These are phyloP conservation scores for Cryptoblepharus egeriae DNA, from an alignment of 2,797 vertebrate species.

Conservation along the genomic window DNA sequence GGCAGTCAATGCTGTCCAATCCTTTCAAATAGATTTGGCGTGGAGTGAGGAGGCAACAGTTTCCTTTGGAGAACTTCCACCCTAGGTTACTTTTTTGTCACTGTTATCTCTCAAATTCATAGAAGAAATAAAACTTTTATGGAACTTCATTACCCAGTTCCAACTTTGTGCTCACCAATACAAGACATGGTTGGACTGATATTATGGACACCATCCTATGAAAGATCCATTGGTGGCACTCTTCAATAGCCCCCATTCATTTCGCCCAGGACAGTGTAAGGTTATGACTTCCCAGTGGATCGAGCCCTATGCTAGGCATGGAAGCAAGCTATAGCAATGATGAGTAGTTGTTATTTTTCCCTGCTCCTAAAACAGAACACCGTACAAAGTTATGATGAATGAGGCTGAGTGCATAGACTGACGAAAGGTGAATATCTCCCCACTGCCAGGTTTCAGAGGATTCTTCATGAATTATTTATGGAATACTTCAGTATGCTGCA, in stretches of 20 bases:
- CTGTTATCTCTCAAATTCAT: neutral
- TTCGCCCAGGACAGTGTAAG: neutral
- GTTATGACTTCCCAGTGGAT: neutral
- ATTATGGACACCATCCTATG: constrained; percentile 27
- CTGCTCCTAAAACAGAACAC: constrained; percentile 17
- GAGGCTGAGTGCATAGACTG: constrained; percentile 28
- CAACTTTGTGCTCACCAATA: constrained; percentile 5
- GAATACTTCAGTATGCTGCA: constrained; percentile 28
- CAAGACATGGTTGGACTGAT: neutral
- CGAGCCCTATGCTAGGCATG: neutral
- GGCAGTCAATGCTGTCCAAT: too few relatives aligned
- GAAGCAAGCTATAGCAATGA: neutral
- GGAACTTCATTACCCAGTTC: neutral
- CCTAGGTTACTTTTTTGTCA: neutral
- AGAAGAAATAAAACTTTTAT: neutral
- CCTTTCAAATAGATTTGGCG: neutral
- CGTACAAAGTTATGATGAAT: constrained; percentile 44
- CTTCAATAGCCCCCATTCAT: neutral
- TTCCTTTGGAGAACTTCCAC: neutral
- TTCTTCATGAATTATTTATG: constrained; percentile 61
- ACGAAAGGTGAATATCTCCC: constrained; percentile 54
- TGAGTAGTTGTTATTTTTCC: neutral
- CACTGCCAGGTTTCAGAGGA: constrained; percentile 35
- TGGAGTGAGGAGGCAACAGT: neutral
- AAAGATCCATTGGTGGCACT: neutral